phyloP scores from a whole-genome alignment of 2,113 vertebrate species.

The Oceanodroma tethys region DNA sequence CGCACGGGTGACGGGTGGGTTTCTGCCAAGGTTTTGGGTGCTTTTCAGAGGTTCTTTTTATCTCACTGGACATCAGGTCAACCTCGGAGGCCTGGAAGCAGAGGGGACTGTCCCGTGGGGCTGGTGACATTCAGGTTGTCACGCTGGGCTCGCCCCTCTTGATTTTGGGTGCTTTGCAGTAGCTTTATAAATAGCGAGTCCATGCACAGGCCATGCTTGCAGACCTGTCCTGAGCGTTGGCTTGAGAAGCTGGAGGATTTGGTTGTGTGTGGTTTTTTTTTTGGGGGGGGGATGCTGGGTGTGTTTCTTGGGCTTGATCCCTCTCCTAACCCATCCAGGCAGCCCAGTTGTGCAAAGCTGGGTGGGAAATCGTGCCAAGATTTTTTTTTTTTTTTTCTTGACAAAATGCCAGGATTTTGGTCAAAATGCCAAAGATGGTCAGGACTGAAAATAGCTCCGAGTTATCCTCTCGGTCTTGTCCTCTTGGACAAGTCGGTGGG shows the following conservation, averaged over 20 bases:
- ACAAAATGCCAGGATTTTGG: neutral
- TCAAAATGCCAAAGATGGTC: neutral
- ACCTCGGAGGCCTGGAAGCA: neutral
- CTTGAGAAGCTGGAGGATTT: neutral
- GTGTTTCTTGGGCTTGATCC: neutral
- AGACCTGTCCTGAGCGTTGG: neutral
- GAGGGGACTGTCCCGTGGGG: neutral
- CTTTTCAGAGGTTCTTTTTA: neutral
- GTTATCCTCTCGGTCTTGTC: neutral
- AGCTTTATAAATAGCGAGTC: rapidly evolving
- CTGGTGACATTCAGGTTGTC: neutral
- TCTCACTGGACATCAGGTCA: neutral
- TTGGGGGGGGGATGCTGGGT: neutral
- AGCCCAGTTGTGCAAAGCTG: no score
- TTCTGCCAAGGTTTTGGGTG: neutral
- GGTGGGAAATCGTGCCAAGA: neutral
- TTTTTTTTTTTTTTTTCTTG: neutral
- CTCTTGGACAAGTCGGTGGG: neutral
- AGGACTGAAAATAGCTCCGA: neutral
- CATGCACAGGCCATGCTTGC: rapidly evolving
- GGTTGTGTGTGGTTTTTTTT: rapidly evolving
- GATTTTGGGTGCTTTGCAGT: neutral
- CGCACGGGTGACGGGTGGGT: rapidly evolving
- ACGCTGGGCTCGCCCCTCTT: neutral
- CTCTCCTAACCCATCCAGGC: neutral